Base-by-base conservation (phyloP, 1,140 invertebrate species). In the Eriosoma lanigerum region DNA sequence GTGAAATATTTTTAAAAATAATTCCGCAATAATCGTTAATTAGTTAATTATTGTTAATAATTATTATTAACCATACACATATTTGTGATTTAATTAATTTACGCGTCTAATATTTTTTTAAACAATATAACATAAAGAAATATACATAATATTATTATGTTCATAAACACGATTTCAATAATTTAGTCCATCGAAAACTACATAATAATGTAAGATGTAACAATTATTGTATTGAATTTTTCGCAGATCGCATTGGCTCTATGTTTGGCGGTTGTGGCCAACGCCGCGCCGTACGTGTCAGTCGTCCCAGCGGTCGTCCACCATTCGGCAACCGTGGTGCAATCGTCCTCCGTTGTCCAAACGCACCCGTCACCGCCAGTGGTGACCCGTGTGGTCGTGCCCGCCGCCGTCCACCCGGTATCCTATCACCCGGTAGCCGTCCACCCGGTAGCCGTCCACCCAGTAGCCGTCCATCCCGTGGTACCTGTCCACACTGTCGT, bases 331-430 rank as follows among this genome's bases (percentile, higher is more conserved):
- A 17, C 75, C 17, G 75, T 78, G 1, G 56, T 60, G 1, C 73
- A 48, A n/a, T 76, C 73, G 29, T 76, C 73, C 10, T 21, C 73
- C 15, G 73, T 76, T 13, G 56, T 76, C 12, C 73, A 76, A 76
- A 60, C 73, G 12, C 73, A 76, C 15, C 73, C 73, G 0, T n/a
- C 73, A 2, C 29, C 73, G 8, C 29, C 73, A 1, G 24, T 29
- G 24, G 50, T 56, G 0, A 19, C 48, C 52, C 48, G 26, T 0
- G 29, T 58, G 15, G 73, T 76, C 4, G 29, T 24, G 56, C n/a
- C 56, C 1, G 29, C 73, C 29, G 54, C 64, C 19, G 38, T 68
- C 26, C 60, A 64, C 19, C 60, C 60, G 8, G 60, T 32, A 1
- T 10, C 60, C 29, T 26, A 32, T 15, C 60, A 62, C 38, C 44